Percentiles rank a stretch among this genome's conserved stretches.
These are phyloP conservation scores for Bombus affinis DNA, from an alignment of 1,140 invertebrate genomes.

Conservation along the genomic window DNA sequence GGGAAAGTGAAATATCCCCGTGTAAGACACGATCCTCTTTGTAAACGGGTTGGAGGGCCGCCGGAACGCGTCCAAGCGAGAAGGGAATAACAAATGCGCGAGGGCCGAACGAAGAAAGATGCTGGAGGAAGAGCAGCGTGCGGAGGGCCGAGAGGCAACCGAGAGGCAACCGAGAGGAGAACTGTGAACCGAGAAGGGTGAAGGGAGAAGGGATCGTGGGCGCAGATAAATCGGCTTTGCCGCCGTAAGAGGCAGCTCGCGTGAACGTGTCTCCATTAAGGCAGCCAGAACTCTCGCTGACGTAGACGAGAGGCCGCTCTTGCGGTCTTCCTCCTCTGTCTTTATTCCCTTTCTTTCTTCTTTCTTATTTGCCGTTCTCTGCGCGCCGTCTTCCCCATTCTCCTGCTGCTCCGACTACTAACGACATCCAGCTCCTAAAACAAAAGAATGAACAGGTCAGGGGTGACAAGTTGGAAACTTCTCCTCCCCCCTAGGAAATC, in stretches of 20 bases:
- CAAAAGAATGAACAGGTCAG: background rate
- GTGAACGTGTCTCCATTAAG: slow-evolving; percentile 79
- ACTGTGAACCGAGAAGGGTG: slow-evolving; percentile 30
- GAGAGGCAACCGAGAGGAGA: slow-evolving; percentile 30
- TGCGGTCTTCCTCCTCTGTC: slow-evolving; percentile 42
- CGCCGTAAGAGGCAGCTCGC: slow-evolving; percentile 74
- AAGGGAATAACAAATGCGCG: slow-evolving; percentile 25
- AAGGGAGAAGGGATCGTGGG: slow-evolving; percentile 66
- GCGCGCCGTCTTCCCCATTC: background rate
- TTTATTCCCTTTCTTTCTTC: background rate
- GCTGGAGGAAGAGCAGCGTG: slow-evolving; percentile 2
- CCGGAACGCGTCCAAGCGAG: slow-evolving; percentile 26
- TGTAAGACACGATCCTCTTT: slow-evolving; percentile 72
- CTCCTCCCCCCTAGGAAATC: background rate
- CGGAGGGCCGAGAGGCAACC: slow-evolving; percentile 38
- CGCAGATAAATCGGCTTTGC: slow-evolving; percentile 79
- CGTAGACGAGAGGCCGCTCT: slow-evolving; percentile 62
- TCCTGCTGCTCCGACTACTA: background rate
- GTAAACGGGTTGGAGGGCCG: slow-evolving; percentile 63
- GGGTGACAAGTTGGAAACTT: background rate
- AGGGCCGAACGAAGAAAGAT: slow-evolving; percentile 24
- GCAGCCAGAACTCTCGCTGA: slow-evolving; percentile 66
- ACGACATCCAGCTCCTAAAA: background rate
- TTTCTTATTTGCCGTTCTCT: too few relatives aligned
- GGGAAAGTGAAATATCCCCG: slow-evolving; percentile 78